Evolutionary conservation across 2,797 vertebrate genomes (phyloP).

Genomic region (Prunella strophiata): DNA sequence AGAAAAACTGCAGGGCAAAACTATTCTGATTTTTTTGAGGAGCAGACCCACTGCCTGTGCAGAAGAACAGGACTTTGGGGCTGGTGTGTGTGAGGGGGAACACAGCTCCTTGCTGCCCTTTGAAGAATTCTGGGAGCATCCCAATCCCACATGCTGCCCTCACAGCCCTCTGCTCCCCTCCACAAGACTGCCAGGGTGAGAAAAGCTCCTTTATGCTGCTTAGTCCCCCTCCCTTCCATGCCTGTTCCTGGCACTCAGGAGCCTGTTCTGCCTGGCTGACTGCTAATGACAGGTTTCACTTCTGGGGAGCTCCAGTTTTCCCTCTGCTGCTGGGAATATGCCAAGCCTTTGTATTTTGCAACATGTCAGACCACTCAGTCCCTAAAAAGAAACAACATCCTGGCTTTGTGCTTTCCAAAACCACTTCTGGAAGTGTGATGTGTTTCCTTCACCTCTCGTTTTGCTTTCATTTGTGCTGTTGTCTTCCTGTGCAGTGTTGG

Average conservation of each 20-base stretch:
- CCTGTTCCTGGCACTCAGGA: not conserved
- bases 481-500: accelerated
- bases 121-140: not conserved
- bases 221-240: not conserved
- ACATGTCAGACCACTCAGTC: conserved; percentile 39
- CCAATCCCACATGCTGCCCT: not conserved
- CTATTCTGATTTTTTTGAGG: not conserved
- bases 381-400: conserved; percentile 38
- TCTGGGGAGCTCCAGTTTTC: conserved; percentile 24
- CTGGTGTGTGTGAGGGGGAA: not conserved
- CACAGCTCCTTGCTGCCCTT: not conserved
- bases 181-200: not conserved
- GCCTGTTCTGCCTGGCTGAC: not conserved
- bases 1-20: not conserved
- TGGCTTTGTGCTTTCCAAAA: conserved; percentile 27
- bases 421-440: not conserved
- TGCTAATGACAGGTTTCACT: conserved; percentile 42
- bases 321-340: not conserved
- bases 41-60: not conserved
- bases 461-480: not conserved
- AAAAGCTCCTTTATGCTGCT: not conserved
- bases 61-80: accelerated
- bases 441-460: not conserved
- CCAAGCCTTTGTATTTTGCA: conserved; percentile 47
- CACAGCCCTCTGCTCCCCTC: not conserved